Percentiles rank a stretch among this genome's conserved stretches.
Conservation (phyloP, 2,888 invertebrate species). For the Andricus curvator region DNA sequence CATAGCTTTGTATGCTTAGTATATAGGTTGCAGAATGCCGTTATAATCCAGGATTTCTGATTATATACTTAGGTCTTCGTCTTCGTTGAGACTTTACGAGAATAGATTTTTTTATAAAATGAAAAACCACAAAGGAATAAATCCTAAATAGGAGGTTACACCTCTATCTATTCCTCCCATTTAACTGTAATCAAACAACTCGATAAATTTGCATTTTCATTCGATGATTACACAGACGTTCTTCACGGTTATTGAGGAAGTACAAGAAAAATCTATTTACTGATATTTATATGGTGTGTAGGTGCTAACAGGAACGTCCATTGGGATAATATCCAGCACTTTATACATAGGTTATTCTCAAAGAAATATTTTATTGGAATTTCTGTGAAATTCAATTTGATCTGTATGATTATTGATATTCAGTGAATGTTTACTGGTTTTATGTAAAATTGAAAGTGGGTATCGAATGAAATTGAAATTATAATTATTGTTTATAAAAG, state of each 20-base stretch:
- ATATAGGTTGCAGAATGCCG: slow-evolving; percentile 55
- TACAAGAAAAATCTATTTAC: slow-evolving; percentile 17
- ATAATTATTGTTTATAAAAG: too few relatives aligned
- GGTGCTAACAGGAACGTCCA: slow-evolving; percentile 5
- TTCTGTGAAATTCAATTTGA: neutral
- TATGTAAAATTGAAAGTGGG: too few relatives aligned
- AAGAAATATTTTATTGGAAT: neutral
- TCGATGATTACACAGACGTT: slow-evolving; percentile 9
- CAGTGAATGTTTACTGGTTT: neutral
- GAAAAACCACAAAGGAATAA: slow-evolving; percentile 28
- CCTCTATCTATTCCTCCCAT: slow-evolving; percentile 37
- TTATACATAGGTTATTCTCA: neutral
- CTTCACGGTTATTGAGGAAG: slow-evolving; percentile 22
- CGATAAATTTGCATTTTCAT: slow-evolving; percentile 39
- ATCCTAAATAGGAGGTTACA: slow-evolving; percentile 34
- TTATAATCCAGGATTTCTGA: slow-evolving; percentile 67
- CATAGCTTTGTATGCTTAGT: slow-evolving; percentile 45
- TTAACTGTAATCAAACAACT: slow-evolving; percentile 36
- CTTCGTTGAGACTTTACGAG: slow-evolving; percentile 16
- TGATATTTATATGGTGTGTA: slow-evolving; percentile 21
- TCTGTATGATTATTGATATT: neutral
- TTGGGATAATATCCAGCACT: neutral
- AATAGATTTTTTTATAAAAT: slow-evolving; percentile 18
- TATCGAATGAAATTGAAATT: too few relatives aligned
- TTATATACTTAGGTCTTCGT: slow-evolving; percentile 57